phyloP scores from a whole-genome alignment of 1,140 invertebrate species.

The Scaptomyza pallida region DNA sequence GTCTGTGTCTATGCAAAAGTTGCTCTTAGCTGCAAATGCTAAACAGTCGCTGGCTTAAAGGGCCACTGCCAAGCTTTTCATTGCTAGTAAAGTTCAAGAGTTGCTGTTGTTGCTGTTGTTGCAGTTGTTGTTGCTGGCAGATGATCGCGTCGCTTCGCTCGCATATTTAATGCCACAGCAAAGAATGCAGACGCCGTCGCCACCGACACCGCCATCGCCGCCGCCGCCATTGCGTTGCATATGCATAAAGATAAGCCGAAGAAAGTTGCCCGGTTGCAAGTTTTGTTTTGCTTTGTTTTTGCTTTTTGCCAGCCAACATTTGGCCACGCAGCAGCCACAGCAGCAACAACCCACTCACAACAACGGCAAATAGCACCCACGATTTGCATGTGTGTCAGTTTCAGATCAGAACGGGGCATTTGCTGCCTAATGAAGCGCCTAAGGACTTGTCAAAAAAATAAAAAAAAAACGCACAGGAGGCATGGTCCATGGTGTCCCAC shows the following conservation, averaged over 20 bases:
- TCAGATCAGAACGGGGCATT: constrained; percentile 33
- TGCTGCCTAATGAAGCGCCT: constrained; percentile 70
- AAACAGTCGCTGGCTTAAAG: constrained; percentile 67
- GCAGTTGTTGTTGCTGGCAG: constrained; percentile 42
- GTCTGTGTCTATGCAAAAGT: constrained; percentile 35
- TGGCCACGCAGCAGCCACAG: constrained; percentile 62
- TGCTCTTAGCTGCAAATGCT: constrained; percentile 58
- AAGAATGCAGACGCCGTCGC: constrained; percentile 72
- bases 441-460: constrained; percentile 72
- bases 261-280: constrained; percentile 61
- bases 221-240: constrained; percentile 63
- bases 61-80: constrained; percentile 70
- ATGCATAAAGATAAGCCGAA: constrained; percentile 74
- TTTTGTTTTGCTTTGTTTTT: constrained; percentile 1
- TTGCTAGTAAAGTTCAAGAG: constrained; percentile 78
- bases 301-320: constrained; percentile 39
- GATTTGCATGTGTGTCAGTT: constrained; percentile 58
- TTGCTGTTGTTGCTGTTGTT: constrained; percentile 46
- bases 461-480: constrained; percentile 13
- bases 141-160: constrained; percentile 63
- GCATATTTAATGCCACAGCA: constrained; percentile 72
- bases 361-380: constrained; percentile 38
- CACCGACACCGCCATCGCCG: constrained; percentile 56
- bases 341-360: constrained; percentile 59
- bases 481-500: background rate